phyloP scores from a whole-genome alignment of 2,797 vertebrate species.

The Chaetodon trifasciatus region DNA sequence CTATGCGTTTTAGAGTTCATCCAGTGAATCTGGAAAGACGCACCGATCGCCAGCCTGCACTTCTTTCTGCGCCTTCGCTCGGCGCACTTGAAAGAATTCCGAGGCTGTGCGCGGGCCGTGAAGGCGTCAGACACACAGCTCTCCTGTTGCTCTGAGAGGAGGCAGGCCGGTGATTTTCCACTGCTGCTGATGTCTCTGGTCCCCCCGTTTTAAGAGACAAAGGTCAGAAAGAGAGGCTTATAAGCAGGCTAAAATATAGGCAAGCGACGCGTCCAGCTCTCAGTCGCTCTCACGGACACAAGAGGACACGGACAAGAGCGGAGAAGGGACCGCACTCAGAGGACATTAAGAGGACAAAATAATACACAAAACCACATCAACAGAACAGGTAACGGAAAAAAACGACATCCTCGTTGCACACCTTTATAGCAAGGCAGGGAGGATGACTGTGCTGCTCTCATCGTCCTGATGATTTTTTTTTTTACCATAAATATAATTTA shows the following conservation, averaged over 20 bases:
- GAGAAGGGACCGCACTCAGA: conserved; percentile 71
- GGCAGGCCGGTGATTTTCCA: conserved; percentile 97
- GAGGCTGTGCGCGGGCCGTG: conserved; percentile 8
- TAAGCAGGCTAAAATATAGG: conserved; percentile 80
- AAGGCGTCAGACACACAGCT: conserved; percentile 68
- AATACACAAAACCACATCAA: conserved; percentile 45
- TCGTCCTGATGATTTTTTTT: neutral
- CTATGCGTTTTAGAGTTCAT: neutral
- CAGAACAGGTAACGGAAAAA: conserved; percentile 70
- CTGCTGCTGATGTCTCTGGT: conserved; percentile 92
- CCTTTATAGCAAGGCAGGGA: neutral
- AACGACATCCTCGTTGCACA: conserved; percentile 6
- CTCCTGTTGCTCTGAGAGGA: conserved; percentile 83
- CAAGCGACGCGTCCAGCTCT: conserved; percentile 72
- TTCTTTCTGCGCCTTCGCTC: neutral
- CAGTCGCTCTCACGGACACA: conserved; percentile 75
- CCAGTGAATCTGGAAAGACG: neutral
- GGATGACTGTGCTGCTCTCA: neutral
- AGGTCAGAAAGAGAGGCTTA: conserved; percentile 90
- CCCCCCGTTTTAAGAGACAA: conserved; percentile 91
- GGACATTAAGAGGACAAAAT: conserved; percentile 77
- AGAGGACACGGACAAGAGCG: conserved; percentile 71
- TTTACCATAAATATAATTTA: neutral
- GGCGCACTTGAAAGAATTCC: conserved; percentile 19
- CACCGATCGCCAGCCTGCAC: neutral